Evolutionary conservation across 2,888 invertebrate genomes (phyloP), one percentile per base, ranked within the genome.

Genomic region (Protodeltote pygarga): DNA sequence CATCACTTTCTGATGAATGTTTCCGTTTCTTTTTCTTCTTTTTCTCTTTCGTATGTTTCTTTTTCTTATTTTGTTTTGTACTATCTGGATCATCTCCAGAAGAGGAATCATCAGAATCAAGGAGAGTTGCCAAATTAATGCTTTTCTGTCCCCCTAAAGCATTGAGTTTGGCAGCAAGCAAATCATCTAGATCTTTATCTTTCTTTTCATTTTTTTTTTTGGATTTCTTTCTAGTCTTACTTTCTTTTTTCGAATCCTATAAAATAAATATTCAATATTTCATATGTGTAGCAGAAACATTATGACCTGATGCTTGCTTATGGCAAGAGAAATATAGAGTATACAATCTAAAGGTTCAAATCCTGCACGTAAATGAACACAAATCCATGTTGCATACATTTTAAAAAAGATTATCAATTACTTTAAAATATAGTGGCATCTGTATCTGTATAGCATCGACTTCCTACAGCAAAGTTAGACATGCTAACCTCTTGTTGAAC

Each of bases 141-240:
- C 75, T 72, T 48, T 86, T 86, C 15, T 83, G 76, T 25, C 83
- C 93, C 53, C 92, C 92, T 75, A 96, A 83, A 54, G 95, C 94
- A 75, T 93, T 95, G 49, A 95, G 94, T 76, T 95, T 96, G 55
- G 94, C 94, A 63, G 95, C 94, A 39, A 97, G 86, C 66, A 95
- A 92, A 54, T 93, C 92, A 79, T 96, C 96, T 10, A 97, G 85
- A 70, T 94, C 93, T 45, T 87, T 87, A 41, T 84, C 85, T 58
- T 89, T 91, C 51, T 86, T 87, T 45, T 87, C 87, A 41, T 84
- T 85, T 58, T 89, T 91, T 51, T 86, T 87, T 60, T 83, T 83
- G 23, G 69, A 65, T 65, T 90, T 93, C 74, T 91, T 93, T 66
- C 84, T 93, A 64, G 79, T 87, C 69, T 93, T 93, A 27, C 71